Percentiles rank a stretch among this genome's conserved stretches.
These are phyloP conservation scores for Zygothrica quintamaculata DNA, from an alignment of 2,888 invertebrate genomes.

Conservation along the genomic window DNA sequence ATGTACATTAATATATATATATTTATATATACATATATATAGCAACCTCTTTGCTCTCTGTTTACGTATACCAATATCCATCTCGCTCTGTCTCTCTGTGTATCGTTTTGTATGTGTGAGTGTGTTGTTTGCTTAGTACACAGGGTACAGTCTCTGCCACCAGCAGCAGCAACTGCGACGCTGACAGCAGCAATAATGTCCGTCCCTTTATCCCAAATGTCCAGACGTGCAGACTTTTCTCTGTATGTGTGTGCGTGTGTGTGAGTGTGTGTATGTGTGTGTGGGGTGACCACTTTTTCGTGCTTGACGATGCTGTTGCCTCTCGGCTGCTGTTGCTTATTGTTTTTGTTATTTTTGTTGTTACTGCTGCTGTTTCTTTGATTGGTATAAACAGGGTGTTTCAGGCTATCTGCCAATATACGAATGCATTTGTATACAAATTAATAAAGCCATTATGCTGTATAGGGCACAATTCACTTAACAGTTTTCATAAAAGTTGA, in stretches of 20 bases:
- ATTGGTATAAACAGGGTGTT: slow-evolving; percentile 70
- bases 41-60: slow-evolving; percentile 37
- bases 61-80: slow-evolving; percentile 15
- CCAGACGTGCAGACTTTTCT: slow-evolving; percentile 77
- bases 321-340: slow-evolving; percentile 27
- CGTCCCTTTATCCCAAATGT: slow-evolving; percentile 62
- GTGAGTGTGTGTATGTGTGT: too few relatives aligned
- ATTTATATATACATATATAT: slow-evolving; percentile 65
- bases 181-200: slow-evolving; percentile 63
- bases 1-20: slow-evolving; percentile 60
- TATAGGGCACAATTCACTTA: too few relatives aligned
- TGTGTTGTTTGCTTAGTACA: slow-evolving; percentile 55
- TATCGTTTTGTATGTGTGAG: slow-evolving; percentile 6
- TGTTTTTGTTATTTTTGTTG: slow-evolving; percentile 39
- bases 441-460: too few relatives aligned
- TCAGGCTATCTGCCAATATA: too few relatives aligned
- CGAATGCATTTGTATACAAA: too few relatives aligned
- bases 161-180: slow-evolving; percentile 53
- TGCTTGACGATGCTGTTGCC: slow-evolving; percentile 57
- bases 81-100: neutral
- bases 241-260: too few relatives aligned
- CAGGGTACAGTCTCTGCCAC: slow-evolving; percentile 74
- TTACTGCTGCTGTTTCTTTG: slow-evolving; percentile 67
- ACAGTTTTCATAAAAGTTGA: too few relatives aligned
- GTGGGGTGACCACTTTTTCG: slow-evolving; percentile 77